Evolutionary conservation across 2,888 invertebrate species (phyloP), one percentile per base, ranked within the genome.

Genomic region (Eristalinus sepulchralis): DNA sequence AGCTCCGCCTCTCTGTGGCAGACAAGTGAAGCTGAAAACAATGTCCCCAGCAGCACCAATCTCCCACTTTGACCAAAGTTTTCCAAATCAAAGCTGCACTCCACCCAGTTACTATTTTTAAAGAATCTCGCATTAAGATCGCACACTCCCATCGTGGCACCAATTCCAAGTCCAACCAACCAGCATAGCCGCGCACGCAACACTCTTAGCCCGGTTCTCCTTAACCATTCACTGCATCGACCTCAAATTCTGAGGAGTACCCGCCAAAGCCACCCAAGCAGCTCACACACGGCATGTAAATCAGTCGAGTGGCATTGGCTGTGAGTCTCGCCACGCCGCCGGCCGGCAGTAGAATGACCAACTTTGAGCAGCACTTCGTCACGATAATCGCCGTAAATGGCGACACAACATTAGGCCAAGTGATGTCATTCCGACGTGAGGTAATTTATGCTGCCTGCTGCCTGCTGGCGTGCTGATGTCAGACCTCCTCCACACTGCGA

Each of bases 331-430:
- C 27, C 27, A 5, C 27, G 27, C 27, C 27, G 27, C 27, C 27
- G 5, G 39, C 2, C 39, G 39, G n/a, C 11, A 3, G 39, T 8
- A 39, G 24, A 57, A 11, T 27, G 57, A 47, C 57, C 57, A 57
- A 57, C 47, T 47, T 57, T 20, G 11, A 55, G 55, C 20, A 8
- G 20, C 55, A 20, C 55, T 20, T 22, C 55, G 22, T 77, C 77
- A 77, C 77, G 77, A 68, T 62, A 24, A 34, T 53, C 24, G 20
- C 77, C 60, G 47, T 62, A 62, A 62, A 77, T 34, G 76, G 76
- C 34, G 20, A 60, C 57, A 62, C 76, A 77, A 53, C 47, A 68
- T 20, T 20, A 11, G 33, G 60, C 47, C n/a, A 62, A 68, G 20
- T 76, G 53, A 62, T 76, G 67, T 68, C 34, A 68, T 77, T 77